Percentiles rank a stretch among this genome's conserved stretches.
These are phyloP conservation scores for Phaethon lepturus DNA, from an alignment of 2,113 vertebrate genomes.

Conservation along the genomic window DNA sequence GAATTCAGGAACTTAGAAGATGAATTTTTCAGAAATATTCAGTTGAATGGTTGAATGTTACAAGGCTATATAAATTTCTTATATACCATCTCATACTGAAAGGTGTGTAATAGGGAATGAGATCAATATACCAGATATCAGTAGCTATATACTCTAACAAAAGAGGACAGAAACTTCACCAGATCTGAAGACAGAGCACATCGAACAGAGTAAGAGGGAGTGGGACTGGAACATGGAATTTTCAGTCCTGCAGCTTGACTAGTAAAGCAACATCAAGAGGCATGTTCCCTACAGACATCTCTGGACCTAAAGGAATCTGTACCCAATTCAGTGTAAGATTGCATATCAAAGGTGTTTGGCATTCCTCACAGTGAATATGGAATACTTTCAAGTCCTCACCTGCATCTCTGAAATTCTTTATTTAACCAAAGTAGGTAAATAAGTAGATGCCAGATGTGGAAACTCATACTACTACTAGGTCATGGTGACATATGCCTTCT, in stretches of 20 bases:
- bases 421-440: conserved; percentile 13
- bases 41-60: background rate
- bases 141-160: background rate
- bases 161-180: background rate
- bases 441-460: conserved; percentile 8
- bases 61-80: background rate
- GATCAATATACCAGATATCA: background rate
- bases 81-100: background rate
- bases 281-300: background rate
- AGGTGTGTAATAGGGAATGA: background rate
- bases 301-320: background rate
- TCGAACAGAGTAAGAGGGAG: background rate
- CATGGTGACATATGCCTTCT: background rate
- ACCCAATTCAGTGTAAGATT: background rate
- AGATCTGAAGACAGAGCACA: background rate
- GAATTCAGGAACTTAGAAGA: background rate
- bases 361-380: background rate
- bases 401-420: conserved; percentile 20
- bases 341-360: conserved; percentile 6
- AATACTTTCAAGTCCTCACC: conserved; percentile 37
- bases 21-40: background rate
- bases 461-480: background rate
- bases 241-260: background rate
- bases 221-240: background rate
- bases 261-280: background rate